A percentile compares a stretch with the other conserved stretches of the same genome.
Conservation (phyloP, 2,888 invertebrate genomes). For the Blomia tropicalis region DNA sequence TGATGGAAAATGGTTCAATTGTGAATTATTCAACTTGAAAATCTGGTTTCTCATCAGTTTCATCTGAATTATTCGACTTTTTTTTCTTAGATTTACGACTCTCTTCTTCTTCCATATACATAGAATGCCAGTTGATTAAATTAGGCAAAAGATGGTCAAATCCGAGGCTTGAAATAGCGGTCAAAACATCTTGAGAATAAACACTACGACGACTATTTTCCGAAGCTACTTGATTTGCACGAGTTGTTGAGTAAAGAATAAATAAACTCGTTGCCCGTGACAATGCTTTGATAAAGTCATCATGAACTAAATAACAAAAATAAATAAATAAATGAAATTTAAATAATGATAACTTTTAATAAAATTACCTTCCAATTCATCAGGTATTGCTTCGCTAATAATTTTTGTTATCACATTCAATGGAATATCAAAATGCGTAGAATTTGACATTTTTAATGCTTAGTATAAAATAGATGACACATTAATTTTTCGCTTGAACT, state of each 20-base stretch:
- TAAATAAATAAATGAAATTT: not conserved
- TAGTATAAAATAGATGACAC: too few relatives aligned
- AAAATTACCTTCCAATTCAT: not conserved
- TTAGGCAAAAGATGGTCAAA: slow-evolving; percentile 9
- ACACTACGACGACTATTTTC: slow-evolving; percentile 9
- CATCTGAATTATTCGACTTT: not conserved
- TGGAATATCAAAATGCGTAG: slow-evolving; percentile 3
- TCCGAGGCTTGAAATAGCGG: not conserved
- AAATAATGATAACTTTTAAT: not conserved
- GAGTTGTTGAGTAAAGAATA: slow-evolving; percentile 5
- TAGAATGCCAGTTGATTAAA: slow-evolving; percentile 1
- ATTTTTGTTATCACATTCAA: slow-evolving; percentile 8
- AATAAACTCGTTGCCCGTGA: slow-evolving; percentile 3
- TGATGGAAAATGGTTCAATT: too few relatives aligned
- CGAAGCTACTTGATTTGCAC: not conserved
- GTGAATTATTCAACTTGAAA: too few relatives aligned
- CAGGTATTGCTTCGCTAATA: slow-evolving; percentile 1
- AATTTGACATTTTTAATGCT: not conserved
- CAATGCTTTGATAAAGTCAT: slow-evolving; percentile 4
- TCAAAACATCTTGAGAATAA: slow-evolving; percentile 5
- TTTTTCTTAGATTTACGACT: not conserved
- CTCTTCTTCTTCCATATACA: slow-evolving; percentile 1
- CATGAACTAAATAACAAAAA: not conserved
- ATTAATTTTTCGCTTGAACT: too few relatives aligned
- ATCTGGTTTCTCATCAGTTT: not conserved